Base-by-base conservation (phyloP, 2,888 invertebrate genomes). In the Hemistola chrysoprasaria region DNA sequence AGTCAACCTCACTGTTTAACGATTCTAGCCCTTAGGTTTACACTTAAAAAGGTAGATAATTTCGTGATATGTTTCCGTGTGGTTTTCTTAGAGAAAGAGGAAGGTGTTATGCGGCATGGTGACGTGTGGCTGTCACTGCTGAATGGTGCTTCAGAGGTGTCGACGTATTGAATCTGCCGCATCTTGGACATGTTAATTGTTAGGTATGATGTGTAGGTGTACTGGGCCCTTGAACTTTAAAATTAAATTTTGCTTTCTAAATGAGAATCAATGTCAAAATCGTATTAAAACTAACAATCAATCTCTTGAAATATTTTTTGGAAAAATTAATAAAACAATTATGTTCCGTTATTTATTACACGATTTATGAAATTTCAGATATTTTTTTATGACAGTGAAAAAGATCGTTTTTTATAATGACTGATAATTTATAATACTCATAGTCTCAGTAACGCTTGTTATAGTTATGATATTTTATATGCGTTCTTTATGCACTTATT, bases 171-270 rank as follows among this genome's bases (percentile, higher is more conserved):
- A 16, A 16, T 16, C 43, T 62, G 71, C 70, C 76, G 65, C 68
- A 84, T 84, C 83, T 82, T 66, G 67, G 80, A 86, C 82, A 78
- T 76, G 79, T 84, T 85, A 86, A 85, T 86, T 85, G 84, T 75
- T 75, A 53, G 63, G 66, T 61, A 53, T 43, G 50, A 47, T 51
- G 65, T 68, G 70, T 78, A 65, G 72, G 71, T 65, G 71, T 60
- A 29, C 28, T 22, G 21, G 26, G 9, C 23, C 16, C 16, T 16
- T 16, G 3, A 16, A 16, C 16, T 3, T 4, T 16, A 2, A 4
- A 16, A 16, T 16, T 16, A 22, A 30, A 42, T 41, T 29, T 34
- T 35, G 33, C 39, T 48, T 50, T 53, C 39, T 49, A 36, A 41
- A n/a, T n/a, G n/a, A n/a, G n/a, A n/a, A n/a, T 11, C 4, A 4